Percentiles rank a stretch among this genome's conserved stretches.
Evolutionary conservation across 92 coral and sea anemone genomes (phyloP).

Genomic region (Scolanthus callimorphus): DNA sequence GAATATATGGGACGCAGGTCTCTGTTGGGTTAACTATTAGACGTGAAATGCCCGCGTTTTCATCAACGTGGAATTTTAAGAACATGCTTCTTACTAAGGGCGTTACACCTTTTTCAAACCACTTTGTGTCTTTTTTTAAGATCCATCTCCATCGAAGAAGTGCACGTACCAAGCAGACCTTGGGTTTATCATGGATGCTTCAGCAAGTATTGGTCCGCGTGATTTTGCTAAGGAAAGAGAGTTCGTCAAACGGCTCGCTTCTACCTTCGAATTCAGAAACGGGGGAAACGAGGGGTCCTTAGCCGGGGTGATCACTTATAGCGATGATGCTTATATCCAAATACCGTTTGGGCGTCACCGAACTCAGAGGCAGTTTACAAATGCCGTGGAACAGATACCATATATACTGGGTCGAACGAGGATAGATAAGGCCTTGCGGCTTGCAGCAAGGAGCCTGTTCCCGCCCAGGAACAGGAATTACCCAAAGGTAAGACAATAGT

Average conservation of each 20-base stretch:
- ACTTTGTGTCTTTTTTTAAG: no score
- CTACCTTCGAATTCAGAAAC: slow-evolving; percentile 56
- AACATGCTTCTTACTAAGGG: no score
- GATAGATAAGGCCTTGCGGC: slow-evolving; percentile 67
- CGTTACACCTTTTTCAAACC: no score
- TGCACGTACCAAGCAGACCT: slow-evolving; percentile 53
- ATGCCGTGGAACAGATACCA: slow-evolving; percentile 56
- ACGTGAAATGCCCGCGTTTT: no score
- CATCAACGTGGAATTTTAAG: no score
- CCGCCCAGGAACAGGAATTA: no score
- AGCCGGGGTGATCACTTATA: slow-evolving; percentile 65
- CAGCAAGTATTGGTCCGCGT: slow-evolving; percentile 66
- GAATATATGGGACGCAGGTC: no score
- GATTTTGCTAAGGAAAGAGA: slow-evolving; percentile 64
- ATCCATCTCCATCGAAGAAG: no score
- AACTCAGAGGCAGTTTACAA: slow-evolving; percentile 22
- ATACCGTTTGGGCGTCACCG: slow-evolving; percentile 24
- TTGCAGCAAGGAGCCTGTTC: slow-evolving; percentile 57
- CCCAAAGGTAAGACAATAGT: no score
- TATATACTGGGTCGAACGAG: slow-evolving; percentile 73
- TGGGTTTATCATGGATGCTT: slow-evolving; percentile 77
- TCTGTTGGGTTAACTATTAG: no score
- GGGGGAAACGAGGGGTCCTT: slow-evolving; percentile 36
- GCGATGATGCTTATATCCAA: slow-evolving; percentile 47
- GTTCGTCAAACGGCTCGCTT: slow-evolving; percentile 68